Conservation (phyloP, 2,888 invertebrate species). For the Thymelicus sylvestris region DNA sequence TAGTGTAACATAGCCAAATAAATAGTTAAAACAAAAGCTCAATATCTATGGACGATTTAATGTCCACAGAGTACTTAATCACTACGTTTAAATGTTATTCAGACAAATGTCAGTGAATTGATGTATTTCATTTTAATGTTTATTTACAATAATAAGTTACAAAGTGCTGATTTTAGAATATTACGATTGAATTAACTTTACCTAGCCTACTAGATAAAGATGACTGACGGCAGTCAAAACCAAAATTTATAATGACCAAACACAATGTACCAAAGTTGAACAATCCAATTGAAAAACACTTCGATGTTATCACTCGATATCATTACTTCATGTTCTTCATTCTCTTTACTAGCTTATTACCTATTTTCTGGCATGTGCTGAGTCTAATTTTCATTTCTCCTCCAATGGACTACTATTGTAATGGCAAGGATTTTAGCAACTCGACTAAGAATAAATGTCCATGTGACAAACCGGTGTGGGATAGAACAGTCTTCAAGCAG, state of each 20-base stretch:
- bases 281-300: conserved; percentile 66
- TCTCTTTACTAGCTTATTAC: conserved; percentile 59
- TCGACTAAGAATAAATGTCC: conserved; percentile 56
- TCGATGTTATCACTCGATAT: conserved; percentile 55
- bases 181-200: too few relatives aligned
- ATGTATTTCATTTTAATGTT: too few relatives aligned
- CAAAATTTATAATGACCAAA: conserved; percentile 41
- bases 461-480: conserved; percentile 60
- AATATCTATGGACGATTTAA: too few relatives aligned
- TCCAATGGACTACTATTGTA: conserved; percentile 61
- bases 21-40: too few relatives aligned
- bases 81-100: too few relatives aligned
- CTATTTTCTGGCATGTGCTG: conserved; percentile 67
- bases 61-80: too few relatives aligned
- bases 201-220: conserved; percentile 6
- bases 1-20: background rate
- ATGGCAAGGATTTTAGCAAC: conserved; percentile 31
- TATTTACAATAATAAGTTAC: too few relatives aligned
- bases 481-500: conserved; percentile 60
- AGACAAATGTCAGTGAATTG: too few relatives aligned
- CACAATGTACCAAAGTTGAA: conserved; percentile 41
- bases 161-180: too few relatives aligned
- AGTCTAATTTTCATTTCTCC: conserved; percentile 67
- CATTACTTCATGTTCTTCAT: conserved; percentile 62
- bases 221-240: background rate